These are phyloP conservation scores for Gadus chalcogrammus DNA, from an alignment of 2,113 vertebrate species.

Conservation along the genomic window DNA sequence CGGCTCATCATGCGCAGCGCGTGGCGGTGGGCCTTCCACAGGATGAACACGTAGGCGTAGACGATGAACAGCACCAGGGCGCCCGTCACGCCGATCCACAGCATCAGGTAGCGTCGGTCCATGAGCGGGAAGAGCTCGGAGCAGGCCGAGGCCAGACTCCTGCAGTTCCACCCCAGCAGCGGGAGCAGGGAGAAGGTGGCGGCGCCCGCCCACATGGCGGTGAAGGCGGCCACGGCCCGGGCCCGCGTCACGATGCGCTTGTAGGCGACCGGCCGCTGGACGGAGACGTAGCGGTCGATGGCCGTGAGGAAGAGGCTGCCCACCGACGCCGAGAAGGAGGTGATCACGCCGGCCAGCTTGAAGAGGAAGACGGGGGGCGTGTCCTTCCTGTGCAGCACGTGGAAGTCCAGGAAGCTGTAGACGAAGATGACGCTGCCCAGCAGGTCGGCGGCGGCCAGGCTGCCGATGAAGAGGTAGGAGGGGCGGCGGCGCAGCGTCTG, in stretches of 20 bases:
- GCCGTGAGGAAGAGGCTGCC: slow-evolving; percentile 98
- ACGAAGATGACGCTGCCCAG: slow-evolving; percentile 97
- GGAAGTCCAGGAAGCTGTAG: slow-evolving; percentile 98
- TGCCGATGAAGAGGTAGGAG: slow-evolving; percentile 97
- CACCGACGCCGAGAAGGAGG: slow-evolving; percentile 95
- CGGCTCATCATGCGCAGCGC: slow-evolving; percentile 96
- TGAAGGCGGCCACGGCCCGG: slow-evolving; percentile 95
- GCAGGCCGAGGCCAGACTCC: slow-evolving; percentile 87
- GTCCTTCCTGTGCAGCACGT: slow-evolving; percentile 96
- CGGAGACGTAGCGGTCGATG: slow-evolving; percentile 96
- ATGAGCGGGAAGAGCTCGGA: slow-evolving; percentile 98
- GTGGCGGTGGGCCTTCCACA: slow-evolving; percentile 97
- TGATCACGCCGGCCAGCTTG: slow-evolving; percentile 94
- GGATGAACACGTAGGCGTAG: slow-evolving; percentile 97
- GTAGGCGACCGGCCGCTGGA: slow-evolving; percentile 93
- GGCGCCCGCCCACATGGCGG: slow-evolving; percentile 94
- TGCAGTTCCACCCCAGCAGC: slow-evolving; percentile 98
- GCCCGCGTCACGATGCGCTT: slow-evolving; percentile 93
- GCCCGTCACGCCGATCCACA: slow-evolving; percentile 95
- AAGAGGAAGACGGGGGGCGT: slow-evolving; percentile 92
- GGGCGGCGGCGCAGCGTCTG: slow-evolving; percentile 91
- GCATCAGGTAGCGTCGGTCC: slow-evolving; percentile 93
- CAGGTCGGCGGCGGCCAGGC: slow-evolving; percentile 93
- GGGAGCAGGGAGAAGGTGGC: slow-evolving; percentile 91
- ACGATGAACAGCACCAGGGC: slow-evolving; percentile 92